These are phyloP conservation scores for Pipistrellus kuhlii DNA, from an alignment of 2,797 vertebrate species.

Conservation along the genomic window DNA sequence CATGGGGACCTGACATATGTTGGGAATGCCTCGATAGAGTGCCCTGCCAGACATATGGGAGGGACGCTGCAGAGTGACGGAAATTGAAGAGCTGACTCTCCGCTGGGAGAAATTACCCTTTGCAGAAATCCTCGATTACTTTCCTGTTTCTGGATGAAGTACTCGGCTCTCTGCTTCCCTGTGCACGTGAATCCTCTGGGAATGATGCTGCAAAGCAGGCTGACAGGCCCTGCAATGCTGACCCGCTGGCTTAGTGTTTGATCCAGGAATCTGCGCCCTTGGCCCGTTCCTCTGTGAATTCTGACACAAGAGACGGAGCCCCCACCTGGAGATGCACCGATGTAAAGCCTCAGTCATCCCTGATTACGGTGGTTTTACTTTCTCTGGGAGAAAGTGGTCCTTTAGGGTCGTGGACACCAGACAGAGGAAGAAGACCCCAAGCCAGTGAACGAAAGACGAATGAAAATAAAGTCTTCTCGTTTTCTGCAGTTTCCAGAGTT, in stretches of 20 bases:
- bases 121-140: not conserved
- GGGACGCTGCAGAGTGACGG: not conserved
- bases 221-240: not conserved
- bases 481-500: slow-evolving; percentile 10
- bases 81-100: slow-evolving; percentile 1
- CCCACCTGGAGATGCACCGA: not conserved
- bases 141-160: not conserved
- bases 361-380: not conserved
- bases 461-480: not conserved
- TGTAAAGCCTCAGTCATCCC: not conserved
- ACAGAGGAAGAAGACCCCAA: not conserved
- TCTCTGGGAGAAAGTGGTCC: not conserved
- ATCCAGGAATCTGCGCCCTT: not conserved
- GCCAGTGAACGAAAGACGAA: not conserved
- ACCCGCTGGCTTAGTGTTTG: not conserved
- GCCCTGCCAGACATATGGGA: not conserved
- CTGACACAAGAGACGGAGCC: not conserved
- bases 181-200: not conserved
- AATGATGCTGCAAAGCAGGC: not conserved
- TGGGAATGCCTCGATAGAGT: not conserved
- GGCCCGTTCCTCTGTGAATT: not conserved
- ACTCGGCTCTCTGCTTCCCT: not conserved
- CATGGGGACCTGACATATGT: slow-evolving; percentile 1
- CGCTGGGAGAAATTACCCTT: too few species aligned
- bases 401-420: not conserved